These are phyloP conservation scores for Limnephilus marmoratus DNA, from an alignment of 2,888 invertebrate species.

Conservation along the genomic window DNA sequence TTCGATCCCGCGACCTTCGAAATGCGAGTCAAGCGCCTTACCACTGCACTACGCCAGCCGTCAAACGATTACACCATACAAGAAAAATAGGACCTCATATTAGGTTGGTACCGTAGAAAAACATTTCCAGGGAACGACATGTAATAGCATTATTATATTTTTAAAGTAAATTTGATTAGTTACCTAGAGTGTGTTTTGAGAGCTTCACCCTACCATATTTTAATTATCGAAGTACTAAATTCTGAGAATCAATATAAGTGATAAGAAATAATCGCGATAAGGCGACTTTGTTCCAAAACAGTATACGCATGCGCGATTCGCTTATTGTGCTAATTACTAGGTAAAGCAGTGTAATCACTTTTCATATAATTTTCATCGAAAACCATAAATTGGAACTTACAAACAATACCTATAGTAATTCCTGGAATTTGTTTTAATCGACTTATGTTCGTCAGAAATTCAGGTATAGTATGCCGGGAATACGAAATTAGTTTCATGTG, in stretches of 20 bases:
- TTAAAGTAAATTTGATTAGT: too few relatives aligned
- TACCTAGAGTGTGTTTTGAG: too few relatives aligned
- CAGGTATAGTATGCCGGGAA: not conserved
- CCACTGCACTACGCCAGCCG: too few relatives aligned
- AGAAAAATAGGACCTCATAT: too few relatives aligned
- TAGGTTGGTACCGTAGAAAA: too few relatives aligned
- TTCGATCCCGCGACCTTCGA: too few relatives aligned
- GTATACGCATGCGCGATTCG: not conserved
- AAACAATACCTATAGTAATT: not conserved
- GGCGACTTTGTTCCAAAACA: not conserved
- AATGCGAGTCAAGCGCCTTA: too few relatives aligned
- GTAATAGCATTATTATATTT: too few relatives aligned
- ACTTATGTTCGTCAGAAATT: not conserved
- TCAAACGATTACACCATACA: too few relatives aligned
- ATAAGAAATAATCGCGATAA: not conserved
- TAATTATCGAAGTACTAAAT: not conserved
- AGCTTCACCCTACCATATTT: too few relatives aligned
- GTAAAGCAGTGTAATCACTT: not conserved
- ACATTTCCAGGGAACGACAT: too few relatives aligned
- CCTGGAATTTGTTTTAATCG: not conserved
- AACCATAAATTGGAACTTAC: not conserved
- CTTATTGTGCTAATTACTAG: not conserved
- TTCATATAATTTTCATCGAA: not conserved
- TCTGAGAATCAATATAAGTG: not conserved
- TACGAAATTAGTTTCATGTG: not conserved